Percentiles rank a stretch among this genome's conserved stretches.
phyloP scores from a whole-genome alignment of 2,888 invertebrate species.

The Bombyx huttoni region DNA sequence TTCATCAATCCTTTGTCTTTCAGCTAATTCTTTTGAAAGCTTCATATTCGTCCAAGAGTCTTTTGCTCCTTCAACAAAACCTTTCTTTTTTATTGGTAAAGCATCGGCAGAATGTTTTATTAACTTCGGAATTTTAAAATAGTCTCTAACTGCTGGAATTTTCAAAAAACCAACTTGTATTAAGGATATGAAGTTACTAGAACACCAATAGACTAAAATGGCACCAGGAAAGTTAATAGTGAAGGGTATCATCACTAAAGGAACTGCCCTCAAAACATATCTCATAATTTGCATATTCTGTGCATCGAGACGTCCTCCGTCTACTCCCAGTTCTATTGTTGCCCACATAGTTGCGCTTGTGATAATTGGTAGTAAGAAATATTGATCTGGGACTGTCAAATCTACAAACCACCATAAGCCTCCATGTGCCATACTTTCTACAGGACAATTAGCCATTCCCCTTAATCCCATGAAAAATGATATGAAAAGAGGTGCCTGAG shows the following conservation, averaged over 20 bases:
- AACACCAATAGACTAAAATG: constrained; percentile 91
- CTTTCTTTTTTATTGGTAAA: constrained; percentile 79
- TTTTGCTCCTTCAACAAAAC: constrained; percentile 83
- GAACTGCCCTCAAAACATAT: constrained; percentile 82
- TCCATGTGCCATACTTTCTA: constrained; percentile 90
- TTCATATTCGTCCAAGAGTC: constrained; percentile 89
- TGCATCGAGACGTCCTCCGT: constrained; percentile 76
- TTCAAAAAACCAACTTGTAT: constrained; percentile 84
- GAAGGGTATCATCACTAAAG: constrained; percentile 86
- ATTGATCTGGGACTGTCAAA: constrained; percentile 92
- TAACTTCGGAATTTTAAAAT: constrained; percentile 81
- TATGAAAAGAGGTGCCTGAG: constrained; percentile 91
- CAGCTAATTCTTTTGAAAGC: constrained; percentile 82
- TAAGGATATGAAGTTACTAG: constrained; percentile 89
- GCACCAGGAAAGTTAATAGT: constrained; percentile 91
- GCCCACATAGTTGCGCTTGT: constrained; percentile 86
- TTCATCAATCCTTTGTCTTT: constrained; percentile 82
- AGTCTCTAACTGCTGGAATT: constrained; percentile 80
- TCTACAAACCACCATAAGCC: constrained; percentile 95
- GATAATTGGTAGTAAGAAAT: constrained; percentile 86
- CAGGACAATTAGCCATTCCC: constrained; percentile 90
- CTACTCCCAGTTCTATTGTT: constrained; percentile 88
- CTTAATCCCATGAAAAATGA: constrained; percentile 92
- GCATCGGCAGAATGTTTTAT: constrained; percentile 69
- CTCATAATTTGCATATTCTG: constrained; percentile 80